Evolutionary conservation across 2,888 invertebrate species (phyloP), one percentile per base, ranked within the genome.

Genomic region (Malthinus flaveolus): DNA sequence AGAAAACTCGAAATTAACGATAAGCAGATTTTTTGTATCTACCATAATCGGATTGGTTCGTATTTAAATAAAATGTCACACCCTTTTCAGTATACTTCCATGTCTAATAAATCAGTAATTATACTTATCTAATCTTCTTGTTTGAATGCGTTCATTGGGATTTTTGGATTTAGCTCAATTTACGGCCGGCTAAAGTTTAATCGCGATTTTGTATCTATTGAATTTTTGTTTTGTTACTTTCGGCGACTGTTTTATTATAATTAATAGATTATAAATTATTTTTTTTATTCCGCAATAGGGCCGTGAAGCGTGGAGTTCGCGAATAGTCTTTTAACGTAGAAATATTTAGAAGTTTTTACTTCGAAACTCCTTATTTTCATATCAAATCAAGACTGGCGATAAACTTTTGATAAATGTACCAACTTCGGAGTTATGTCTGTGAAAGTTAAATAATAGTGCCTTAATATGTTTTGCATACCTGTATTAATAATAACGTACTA

Each of bases 101-200:
- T 68, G 68, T 67, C 71, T 72, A 73, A 75, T 75, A 75, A 75
- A 75, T 76, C 75, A 75, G 75, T 75, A 75, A 75, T 75, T 75
- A 75, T 66, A 73, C 72, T 74, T 75, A 76, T 76, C 75, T 76
- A 76, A 76, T 75, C 75, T 75, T 73, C 73, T 74, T 74, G 73
- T 75, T 75, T 71, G 68, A 70, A 68, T 73, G 74, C 72, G 70
- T 70, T 71, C 73, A 68, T 73, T 69, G 66, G 71, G 71, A 71
- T 73, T 72, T 74, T 73, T 71, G 68, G 68, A 71, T 59, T 64
- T 68, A 66, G 71, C 71, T 73, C 71, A 71, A 73, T 75, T 74
- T 73, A 72, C 71, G 71, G 65, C 66, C 61, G 61, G 63, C 63
- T 61, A 66, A 68, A 69, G 62, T 70, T 71, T 71, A 70, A 72